Conservation (phyloP, 2,113 vertebrate species). For the Todiramphus saurophagus region DNA sequence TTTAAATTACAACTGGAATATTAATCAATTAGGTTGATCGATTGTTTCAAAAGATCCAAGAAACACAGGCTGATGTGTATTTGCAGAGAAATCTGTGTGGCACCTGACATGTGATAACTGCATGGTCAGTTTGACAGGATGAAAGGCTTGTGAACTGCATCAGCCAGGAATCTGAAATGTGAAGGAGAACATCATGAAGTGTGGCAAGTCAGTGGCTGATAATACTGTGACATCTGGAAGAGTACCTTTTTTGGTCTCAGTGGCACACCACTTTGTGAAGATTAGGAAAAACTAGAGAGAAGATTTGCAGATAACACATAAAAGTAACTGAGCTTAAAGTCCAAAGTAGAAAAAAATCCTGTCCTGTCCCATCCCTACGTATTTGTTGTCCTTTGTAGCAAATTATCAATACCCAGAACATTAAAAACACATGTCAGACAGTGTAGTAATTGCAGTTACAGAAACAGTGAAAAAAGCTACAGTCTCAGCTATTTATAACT, state of each 20-base stretch:
- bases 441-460: not conserved
- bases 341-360: not conserved
- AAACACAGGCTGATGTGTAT: accelerated
- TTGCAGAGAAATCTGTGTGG: not conserved
- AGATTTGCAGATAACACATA: not conserved
- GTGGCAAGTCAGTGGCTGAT: not conserved
- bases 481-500: not conserved
- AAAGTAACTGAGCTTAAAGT: not conserved
- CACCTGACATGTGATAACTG: not conserved
- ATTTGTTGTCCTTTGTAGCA: not conserved
- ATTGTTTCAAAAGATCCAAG: not conserved
- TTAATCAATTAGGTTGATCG: not conserved
- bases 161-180: not conserved
- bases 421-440: not conserved
- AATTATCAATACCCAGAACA: not conserved
- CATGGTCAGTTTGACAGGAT: accelerated
- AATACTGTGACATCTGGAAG: not conserved
- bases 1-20: not conserved
- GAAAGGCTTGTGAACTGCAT: not conserved
- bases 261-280: not conserved
- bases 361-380: not conserved
- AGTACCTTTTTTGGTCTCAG: not conserved
- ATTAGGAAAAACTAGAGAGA: not conserved
- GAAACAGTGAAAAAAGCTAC: not conserved
- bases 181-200: not conserved